Evolutionary conservation across 2,113 vertebrate genomes (phyloP).

Genomic region (Eonycteris spelaea): DNA sequence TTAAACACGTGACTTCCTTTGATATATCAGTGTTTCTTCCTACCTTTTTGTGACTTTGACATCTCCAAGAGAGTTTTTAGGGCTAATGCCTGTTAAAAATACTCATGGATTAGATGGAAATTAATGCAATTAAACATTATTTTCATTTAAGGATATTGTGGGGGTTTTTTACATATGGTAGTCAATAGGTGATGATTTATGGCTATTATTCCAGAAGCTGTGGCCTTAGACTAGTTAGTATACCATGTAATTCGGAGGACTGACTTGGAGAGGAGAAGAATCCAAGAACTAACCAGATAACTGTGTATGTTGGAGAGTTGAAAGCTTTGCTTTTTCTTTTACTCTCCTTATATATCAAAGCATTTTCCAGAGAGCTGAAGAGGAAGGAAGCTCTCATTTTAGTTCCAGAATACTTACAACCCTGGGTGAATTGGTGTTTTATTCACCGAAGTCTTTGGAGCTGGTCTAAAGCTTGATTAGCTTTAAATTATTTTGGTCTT

Average conservation of each 20-base stretch:
- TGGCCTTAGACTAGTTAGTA: background rate
- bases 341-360: background rate
- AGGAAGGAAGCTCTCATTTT: background rate
- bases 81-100: slow-evolving; percentile 5
- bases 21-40: background rate
- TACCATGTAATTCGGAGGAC: background rate
- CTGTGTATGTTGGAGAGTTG: background rate
- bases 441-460: background rate
- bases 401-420: background rate
- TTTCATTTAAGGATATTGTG: background rate
- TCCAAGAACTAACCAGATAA: background rate
- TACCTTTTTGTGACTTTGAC: background rate
- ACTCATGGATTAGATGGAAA: background rate
- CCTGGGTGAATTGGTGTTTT: background rate
- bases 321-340: background rate
- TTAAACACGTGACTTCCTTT: background rate
- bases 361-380: background rate
- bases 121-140: background rate
- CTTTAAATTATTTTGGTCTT: background rate
- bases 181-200: background rate
- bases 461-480: background rate
- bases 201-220: background rate
- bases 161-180: background rate
- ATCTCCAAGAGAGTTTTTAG: slow-evolving; percentile 31
- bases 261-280: background rate